phyloP scores from a whole-genome alignment of 1,140 invertebrate species.

The Brachionus plicatilis region DNA sequence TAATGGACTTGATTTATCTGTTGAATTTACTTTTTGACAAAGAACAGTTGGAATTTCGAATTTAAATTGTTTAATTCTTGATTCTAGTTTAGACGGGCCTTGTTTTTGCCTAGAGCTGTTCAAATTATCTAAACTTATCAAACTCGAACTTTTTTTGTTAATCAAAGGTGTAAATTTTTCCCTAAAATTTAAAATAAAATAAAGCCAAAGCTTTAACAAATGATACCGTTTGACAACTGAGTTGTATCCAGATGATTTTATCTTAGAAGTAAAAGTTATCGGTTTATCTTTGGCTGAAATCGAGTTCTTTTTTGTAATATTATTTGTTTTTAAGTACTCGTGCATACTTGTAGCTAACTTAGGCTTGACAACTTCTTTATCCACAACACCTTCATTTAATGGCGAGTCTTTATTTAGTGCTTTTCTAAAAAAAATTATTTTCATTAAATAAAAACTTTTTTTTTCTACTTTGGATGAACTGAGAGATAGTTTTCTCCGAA shows the following conservation, averaged over 20 bases:
- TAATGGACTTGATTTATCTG: conserved; percentile 18
- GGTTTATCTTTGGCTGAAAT: conserved; percentile 46
- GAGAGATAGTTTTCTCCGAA: not conserved
- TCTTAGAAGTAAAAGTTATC: conserved; percentile 49
- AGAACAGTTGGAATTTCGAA: conserved; percentile 45
- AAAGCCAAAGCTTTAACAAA: not conserved
- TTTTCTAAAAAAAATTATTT: not conserved
- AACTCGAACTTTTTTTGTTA: conserved; percentile 45
- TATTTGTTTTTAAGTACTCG: conserved; percentile 27
- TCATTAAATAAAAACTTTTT: not conserved
- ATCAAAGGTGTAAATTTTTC: conserved; percentile 37
- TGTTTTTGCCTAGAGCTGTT: not conserved
- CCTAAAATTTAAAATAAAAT: not conserved
- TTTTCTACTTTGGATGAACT: not conserved
- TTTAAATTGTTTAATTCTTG: conserved; percentile 45
- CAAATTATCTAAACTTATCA: conserved; percentile 42
- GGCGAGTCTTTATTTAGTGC: not conserved
- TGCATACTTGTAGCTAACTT: conserved; percentile 6
- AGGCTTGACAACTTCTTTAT: not conserved
- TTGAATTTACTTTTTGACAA: not conserved
- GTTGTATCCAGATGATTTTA: conserved; percentile 54
- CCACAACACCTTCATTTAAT: not conserved
- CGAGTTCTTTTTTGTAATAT: conserved; percentile 41
- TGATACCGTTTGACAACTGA: conserved; percentile 45
- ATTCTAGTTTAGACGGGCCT: conserved; percentile 22